Percentiles rank a stretch among this genome's conserved stretches.
Conservation (phyloP, 2,888 invertebrate genomes). For the Leptinotarsa rubiginosa region DNA sequence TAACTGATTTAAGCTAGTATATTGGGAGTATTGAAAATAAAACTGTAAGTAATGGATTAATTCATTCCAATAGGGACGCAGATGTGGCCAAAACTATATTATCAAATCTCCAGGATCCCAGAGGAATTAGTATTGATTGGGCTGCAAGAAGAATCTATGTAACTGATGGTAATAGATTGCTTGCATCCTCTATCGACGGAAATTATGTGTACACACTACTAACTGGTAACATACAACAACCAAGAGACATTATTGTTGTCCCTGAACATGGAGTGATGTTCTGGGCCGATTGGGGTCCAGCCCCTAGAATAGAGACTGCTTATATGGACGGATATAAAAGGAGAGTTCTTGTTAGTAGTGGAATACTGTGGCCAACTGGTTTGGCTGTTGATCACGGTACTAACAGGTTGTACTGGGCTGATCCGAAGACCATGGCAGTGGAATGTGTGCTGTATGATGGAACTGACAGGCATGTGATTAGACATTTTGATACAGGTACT, state of each 20-base stretch:
- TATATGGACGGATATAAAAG: constrained; percentile 74
- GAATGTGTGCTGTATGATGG: constrained; percentile 79
- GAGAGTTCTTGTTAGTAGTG: constrained; percentile 68
- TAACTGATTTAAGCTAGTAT: neutral
- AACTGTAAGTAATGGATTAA: neutral
- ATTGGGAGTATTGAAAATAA: neutral
- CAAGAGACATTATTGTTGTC: constrained; percentile 77
- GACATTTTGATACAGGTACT: constrained; percentile 69
- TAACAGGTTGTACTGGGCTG: constrained; percentile 85
- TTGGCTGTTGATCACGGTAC: constrained; percentile 81
- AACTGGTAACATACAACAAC: constrained; percentile 70
- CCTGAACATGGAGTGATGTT: constrained; percentile 76
- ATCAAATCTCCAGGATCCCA: constrained; percentile 72
- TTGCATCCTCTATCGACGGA: constrained; percentile 71
- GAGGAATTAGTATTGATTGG: constrained; percentile 83
- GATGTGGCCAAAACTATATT: constrained; percentile 61
- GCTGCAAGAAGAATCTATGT: constrained; percentile 77
- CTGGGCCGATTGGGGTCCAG: constrained; percentile 81
- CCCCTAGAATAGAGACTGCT: constrained; percentile 73
- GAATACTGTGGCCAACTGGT: constrained; percentile 80
- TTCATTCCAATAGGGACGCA: constrained; percentile 46
- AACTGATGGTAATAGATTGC: constrained; percentile 70
- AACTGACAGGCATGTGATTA: constrained; percentile 72
- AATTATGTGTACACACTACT: constrained; percentile 70
- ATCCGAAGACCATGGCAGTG: constrained; percentile 80